phyloP scores from a whole-genome alignment of 2,797 vertebrate genomes.

The Falco concolor region DNA sequence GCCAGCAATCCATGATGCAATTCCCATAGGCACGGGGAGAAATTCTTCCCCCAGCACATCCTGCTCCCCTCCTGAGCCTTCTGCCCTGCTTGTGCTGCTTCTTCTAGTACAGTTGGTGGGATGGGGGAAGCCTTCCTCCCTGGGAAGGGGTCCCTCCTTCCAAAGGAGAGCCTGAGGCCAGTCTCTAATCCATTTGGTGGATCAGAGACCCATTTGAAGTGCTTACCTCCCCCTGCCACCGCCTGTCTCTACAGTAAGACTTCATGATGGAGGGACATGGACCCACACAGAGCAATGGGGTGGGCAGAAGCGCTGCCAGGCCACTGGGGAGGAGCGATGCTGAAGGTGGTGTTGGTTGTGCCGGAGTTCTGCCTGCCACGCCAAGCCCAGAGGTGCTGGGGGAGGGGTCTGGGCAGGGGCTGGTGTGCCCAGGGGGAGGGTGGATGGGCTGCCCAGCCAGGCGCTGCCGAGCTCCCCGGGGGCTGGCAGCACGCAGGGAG shows the following conservation, averaged over 20 bases:
- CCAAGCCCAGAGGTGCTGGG: not conserved
- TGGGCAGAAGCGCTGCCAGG: rapidly evolving
- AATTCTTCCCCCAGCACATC: not conserved
- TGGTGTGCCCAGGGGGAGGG: not conserved
- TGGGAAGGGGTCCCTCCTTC: not conserved
- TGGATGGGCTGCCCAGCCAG: rapidly evolving
- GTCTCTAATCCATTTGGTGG: not conserved
- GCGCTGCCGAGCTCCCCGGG: not conserved
- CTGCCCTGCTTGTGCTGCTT: rapidly evolving
- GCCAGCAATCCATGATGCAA: not conserved
- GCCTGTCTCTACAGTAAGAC: not conserved
- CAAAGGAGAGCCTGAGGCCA: not conserved
- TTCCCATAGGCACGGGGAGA: not conserved
- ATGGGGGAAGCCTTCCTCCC: not conserved
- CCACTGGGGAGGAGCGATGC: not conserved
- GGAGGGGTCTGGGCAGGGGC: not conserved
- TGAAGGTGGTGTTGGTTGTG: rapidly evolving
- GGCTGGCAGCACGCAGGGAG: not conserved
- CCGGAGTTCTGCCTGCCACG: not conserved
- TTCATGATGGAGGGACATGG: rapidly evolving
- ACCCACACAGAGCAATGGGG: rapidly evolving
- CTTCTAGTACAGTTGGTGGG: rapidly evolving
- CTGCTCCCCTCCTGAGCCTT: not conserved
- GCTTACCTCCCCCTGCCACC: not conserved
- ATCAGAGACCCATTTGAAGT: not conserved